Evolutionary conservation across 2,888 invertebrate species (phyloP).

Genomic region (Leptinotarsa peninsularis): DNA sequence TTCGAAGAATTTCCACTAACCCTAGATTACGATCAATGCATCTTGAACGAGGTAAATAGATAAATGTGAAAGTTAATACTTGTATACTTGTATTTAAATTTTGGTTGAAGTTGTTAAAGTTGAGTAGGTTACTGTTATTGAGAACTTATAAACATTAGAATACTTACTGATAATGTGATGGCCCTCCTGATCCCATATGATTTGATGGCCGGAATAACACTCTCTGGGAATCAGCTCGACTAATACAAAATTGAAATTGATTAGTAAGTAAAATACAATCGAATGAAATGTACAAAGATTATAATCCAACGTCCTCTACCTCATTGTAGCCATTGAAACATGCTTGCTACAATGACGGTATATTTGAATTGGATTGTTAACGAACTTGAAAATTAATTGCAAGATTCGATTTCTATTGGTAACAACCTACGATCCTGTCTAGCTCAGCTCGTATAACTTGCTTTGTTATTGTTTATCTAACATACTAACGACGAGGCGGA

Average conservation of each 20-base stretch:
- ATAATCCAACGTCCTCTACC: neutral
- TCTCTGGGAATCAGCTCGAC: constrained; percentile 80
- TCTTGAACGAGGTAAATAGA: too few species aligned
- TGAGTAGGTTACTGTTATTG: too few species aligned
- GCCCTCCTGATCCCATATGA: constrained; percentile 76
- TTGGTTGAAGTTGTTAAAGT: too few species aligned
- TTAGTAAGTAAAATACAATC: constrained; percentile 13
- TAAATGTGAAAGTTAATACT: too few species aligned
- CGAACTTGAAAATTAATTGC: constrained; percentile 2
- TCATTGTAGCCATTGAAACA: constrained; percentile 7
- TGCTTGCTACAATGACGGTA: neutral
- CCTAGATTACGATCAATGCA: too few species aligned
- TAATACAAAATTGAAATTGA: constrained; percentile 60
- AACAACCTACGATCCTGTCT: neutral
- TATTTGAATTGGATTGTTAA: constrained; percentile 1
- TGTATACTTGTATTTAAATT: too few species aligned
- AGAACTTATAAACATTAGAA: too few species aligned
- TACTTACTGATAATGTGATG: constrained; percentile 80
- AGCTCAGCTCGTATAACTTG: constrained; percentile 2
- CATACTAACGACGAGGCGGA: constrained; percentile 6
- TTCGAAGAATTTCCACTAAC: too few species aligned
- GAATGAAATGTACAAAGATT: neutral
- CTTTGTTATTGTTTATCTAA: constrained; percentile 7
- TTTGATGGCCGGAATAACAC: constrained; percentile 80
- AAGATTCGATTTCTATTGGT: neutral